Percentiles rank a stretch among this genome's conserved stretches.
phyloP scores from a whole-genome alignment of 2,797 vertebrate genomes.

The Sebastiscus tertius region DNA sequence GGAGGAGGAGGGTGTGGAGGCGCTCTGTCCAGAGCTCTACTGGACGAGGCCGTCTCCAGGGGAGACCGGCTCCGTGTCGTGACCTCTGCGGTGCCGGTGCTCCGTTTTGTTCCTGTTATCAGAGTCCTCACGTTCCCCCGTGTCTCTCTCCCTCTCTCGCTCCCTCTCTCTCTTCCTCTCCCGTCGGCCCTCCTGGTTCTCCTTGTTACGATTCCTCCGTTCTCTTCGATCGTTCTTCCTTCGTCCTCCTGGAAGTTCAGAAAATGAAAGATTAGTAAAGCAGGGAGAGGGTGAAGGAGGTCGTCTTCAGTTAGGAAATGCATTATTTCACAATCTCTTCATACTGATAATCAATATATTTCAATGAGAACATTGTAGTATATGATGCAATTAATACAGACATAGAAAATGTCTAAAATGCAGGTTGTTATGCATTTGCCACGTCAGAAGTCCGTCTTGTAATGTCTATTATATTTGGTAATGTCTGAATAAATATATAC shows the following conservation, averaged over 20 bases:
- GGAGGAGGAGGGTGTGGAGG: constrained; percentile 60
- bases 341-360: background rate
- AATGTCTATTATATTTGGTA: background rate
- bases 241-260: constrained; percentile 65
- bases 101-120: constrained; percentile 92
- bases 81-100: constrained; percentile 88
- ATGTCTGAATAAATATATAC: background rate
- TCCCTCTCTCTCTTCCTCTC: constrained; percentile 85
- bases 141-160: constrained; percentile 85
- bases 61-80: constrained; percentile 85
- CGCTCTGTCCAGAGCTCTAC: constrained; percentile 74
- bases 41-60: constrained; percentile 75
- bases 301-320: background rate
- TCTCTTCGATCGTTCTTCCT: constrained; percentile 79
- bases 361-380: background rate
- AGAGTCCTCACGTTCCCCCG: constrained; percentile 83
- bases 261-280: background rate
- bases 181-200: constrained; percentile 83
- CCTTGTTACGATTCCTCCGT: constrained; percentile 88
- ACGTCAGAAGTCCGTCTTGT: background rate
- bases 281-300: background rate
- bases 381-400: background rate
- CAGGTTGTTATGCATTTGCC: background rate
- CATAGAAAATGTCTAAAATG: background rate
- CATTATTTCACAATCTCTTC: background rate